Evolutionary conservation across 2,113 vertebrate species (phyloP), one percentile per base, ranked within the genome.

Genomic region (Lamprotornis superbus): DNA sequence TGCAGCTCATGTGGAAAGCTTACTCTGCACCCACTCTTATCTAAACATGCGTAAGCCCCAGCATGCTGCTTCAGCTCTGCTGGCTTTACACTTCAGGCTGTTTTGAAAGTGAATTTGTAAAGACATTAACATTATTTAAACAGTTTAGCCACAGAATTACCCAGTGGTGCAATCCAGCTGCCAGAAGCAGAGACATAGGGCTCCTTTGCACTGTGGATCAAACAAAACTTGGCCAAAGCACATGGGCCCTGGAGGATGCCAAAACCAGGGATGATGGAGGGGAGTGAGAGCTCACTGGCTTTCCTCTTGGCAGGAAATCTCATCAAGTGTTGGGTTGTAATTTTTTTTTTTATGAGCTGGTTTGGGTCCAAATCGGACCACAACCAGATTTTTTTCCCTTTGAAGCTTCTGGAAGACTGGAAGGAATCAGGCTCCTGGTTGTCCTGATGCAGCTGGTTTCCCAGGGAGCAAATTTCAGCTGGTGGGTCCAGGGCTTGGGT

Each of bases 91-190:
- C 96, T 95, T 83, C 73, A 3, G 69, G 74, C 89, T 96, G 93
- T 96, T 97, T 91, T 70, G 91, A 97, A 94, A 96, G 93, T 19
- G 93, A 94, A 95, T 93, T 90, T 97, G 94, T 94, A 95, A 95
- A 96, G 93, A 77, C 55, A 92, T 93, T 97, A 95, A 92, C 82
- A 30, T 97, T 96, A 91, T 95, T 97, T 97, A 97, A 92, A 97
- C 96, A 96, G 94, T 93, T 94, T 83, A 95, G 92, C 83, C 95
- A 86, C 93, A 93, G 95, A 94, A 92, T 90, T 90, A 96, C 53
- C 90, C 60, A 2, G 91, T 80, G 93, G 93, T 94, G 90, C 40
- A 60, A 52, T 68, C 47, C 92, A 92, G 90, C 94, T 95, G 95
- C 94, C 95, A 93, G 95, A 57, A 83, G 74, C 0, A 4, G 27